These are phyloP conservation scores for Drosophila serrata DNA, from an alignment of 1,140 invertebrate species.

Conservation along the genomic window DNA sequence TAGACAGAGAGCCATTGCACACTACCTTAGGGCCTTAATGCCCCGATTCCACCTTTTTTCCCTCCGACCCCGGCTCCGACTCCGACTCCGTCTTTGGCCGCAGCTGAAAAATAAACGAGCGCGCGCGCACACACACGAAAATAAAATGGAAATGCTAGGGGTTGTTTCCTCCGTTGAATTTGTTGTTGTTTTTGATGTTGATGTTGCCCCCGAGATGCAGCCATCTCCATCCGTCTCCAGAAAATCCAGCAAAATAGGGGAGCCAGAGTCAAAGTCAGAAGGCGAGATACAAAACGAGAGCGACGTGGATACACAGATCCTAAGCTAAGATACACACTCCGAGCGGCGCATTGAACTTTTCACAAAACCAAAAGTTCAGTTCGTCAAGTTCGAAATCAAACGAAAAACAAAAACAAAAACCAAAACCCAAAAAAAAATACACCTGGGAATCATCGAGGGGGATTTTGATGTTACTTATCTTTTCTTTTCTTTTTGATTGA, in stretches of 20 bases:
- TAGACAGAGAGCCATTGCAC: conserved; percentile 53
- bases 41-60: conserved; percentile 10
- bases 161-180: conserved; percentile 38
- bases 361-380: conserved; percentile 67
- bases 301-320: conserved; percentile 20
- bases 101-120: conserved; percentile 74
- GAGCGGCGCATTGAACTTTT: conserved; percentile 73
- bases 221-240: conserved; percentile 23
- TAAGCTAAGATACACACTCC: conserved; percentile 18
- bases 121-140: conserved; percentile 23
- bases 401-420: conserved; percentile 12
- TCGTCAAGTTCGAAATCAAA: conserved; percentile 65
- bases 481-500: conserved; percentile 6
- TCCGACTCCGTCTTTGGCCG: conserved; percentile 14
- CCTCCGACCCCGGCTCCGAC: not conserved
- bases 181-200: too few relatives aligned
- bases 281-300: not conserved
- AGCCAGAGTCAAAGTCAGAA: conserved; percentile 42
- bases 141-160: conserved; percentile 64
- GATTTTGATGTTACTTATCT: conserved; percentile 35
- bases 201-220: conserved; percentile 28
- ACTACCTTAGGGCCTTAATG: conserved; percentile 13
- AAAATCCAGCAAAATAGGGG: conserved; percentile 53
- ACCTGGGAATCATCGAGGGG: conserved; percentile 17
- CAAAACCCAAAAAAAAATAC: too few relatives aligned